These are phyloP conservation scores for Trachelus tabidus DNA, from an alignment of 2,888 invertebrate genomes.

Conservation along the genomic window DNA sequence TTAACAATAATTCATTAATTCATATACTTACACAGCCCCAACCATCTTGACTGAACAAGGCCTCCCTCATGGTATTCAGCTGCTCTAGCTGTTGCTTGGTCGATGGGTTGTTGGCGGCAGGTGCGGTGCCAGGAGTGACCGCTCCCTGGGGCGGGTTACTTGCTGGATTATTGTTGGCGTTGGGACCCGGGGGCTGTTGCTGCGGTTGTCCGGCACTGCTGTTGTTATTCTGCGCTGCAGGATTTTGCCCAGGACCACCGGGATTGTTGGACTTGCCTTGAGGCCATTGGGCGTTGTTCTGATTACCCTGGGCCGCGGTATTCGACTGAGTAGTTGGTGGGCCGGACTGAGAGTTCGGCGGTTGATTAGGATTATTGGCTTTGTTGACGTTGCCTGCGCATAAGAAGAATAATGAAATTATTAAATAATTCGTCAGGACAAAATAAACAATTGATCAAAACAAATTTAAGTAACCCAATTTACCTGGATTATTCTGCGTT, in stretches of 20 bases:
- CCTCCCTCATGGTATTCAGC: slow-evolving; percentile 90
- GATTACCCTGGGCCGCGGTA: slow-evolving; percentile 58
- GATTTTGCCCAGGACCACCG: slow-evolving; percentile 51
- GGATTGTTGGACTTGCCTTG: slow-evolving; percentile 60
- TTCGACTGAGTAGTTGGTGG: slow-evolving; percentile 67
- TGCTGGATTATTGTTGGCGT: slow-evolving; percentile 54
- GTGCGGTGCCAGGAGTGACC: slow-evolving; percentile 51
- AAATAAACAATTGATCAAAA: neutral
- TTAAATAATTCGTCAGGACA: neutral
- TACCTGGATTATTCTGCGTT: slow-evolving; percentile 53
- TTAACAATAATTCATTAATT: neutral
- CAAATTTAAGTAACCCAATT: slow-evolving; percentile 13
- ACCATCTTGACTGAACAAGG: slow-evolving; percentile 90
- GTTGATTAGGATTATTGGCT: slow-evolving; percentile 66
- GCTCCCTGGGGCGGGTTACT: slow-evolving; percentile 46
- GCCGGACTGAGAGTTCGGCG: slow-evolving; percentile 66
- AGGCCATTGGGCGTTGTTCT: slow-evolving; percentile 57
- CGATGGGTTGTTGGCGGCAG: slow-evolving; percentile 70
- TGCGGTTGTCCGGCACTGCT: slow-evolving; percentile 45
- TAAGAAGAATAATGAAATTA: neutral
- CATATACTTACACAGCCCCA: slow-evolving; percentile 86
- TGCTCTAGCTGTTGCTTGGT: slow-evolving; percentile 89
- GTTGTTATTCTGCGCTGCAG: slow-evolving; percentile 58
- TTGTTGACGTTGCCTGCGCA: slow-evolving; percentile 59
- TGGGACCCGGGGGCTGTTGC: slow-evolving; percentile 53